These are phyloP conservation scores for Luehdorfia chinensis DNA, from an alignment of 1,140 invertebrate genomes.

Conservation along the genomic window DNA sequence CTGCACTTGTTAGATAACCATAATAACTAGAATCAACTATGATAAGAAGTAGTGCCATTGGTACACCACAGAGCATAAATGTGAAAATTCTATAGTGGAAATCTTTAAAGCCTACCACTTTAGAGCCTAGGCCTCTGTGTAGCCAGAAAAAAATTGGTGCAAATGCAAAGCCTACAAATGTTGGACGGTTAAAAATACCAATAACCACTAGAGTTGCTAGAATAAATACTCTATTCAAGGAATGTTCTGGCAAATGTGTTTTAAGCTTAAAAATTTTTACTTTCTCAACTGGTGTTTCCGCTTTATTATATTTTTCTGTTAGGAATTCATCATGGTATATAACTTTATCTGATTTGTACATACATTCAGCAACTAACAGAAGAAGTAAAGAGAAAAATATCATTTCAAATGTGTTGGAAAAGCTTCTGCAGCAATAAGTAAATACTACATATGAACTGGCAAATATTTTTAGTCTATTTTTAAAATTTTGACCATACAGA, in stretches of 20 bases:
- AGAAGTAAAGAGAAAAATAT: slow-evolving; percentile 87
- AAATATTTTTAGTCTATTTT: slow-evolving; percentile 84
- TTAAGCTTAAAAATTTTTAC: slow-evolving; percentile 85
- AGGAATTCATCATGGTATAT: slow-evolving; percentile 85
- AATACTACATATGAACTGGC: slow-evolving; percentile 93
- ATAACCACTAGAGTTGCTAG: slow-evolving; percentile 84
- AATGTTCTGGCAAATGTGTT: slow-evolving; percentile 83
- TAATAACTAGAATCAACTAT: slow-evolving; percentile 90
- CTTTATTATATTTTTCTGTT: slow-evolving; percentile 83
- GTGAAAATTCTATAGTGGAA: slow-evolving; percentile 85
- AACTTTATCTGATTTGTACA: slow-evolving; percentile 85
- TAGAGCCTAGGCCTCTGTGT: slow-evolving; percentile 85
- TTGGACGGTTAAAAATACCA: slow-evolving; percentile 95
- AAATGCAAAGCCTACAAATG: slow-evolving; percentile 91
- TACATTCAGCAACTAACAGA: slow-evolving; percentile 85
- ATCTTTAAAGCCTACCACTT: slow-evolving; percentile 82
- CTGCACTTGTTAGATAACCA: slow-evolving; percentile 84
- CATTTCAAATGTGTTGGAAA: slow-evolving; percentile 94
- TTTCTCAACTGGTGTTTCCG: slow-evolving; percentile 82
- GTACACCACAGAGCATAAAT: slow-evolving; percentile 81
- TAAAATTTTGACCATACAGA: slow-evolving; percentile 84
- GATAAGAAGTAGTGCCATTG: slow-evolving; percentile 81
- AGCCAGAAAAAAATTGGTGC: slow-evolving; percentile 93
- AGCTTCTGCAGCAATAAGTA: slow-evolving; percentile 89
- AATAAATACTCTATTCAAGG: slow-evolving; percentile 81